Conservation (phyloP, 2,113 vertebrate species). For the Pristiophorus japonicus region DNA sequence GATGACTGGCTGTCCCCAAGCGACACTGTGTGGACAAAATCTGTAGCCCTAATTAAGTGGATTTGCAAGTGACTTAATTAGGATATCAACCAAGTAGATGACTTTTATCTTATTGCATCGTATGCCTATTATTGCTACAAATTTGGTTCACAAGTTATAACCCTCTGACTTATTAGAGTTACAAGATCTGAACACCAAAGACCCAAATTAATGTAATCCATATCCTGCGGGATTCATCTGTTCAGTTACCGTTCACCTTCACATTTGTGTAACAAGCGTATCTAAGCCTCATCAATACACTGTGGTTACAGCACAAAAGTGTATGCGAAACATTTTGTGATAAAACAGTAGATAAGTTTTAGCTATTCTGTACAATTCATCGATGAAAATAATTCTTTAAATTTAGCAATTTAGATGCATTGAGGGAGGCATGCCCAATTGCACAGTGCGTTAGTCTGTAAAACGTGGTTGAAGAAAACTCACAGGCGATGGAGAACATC, state of each 20-base stretch:
- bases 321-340: not conserved
- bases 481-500: not conserved
- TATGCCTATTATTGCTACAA: too few relatives aligned
- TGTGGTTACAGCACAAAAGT: not conserved
- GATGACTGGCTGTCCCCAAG: not conserved
- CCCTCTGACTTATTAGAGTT: not conserved
- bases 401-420: not conserved
- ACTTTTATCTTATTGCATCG: not conserved
- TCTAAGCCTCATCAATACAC: not conserved
- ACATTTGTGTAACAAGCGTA: not conserved
- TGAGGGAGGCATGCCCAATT: not conserved
- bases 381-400: not conserved
- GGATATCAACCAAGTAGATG: slow-evolving; percentile 8
- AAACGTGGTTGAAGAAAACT: not conserved
- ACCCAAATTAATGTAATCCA: not conserved
- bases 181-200: not conserved
- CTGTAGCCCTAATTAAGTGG: not conserved
- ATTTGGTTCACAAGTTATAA: slow-evolving; percentile 8
- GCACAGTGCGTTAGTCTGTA: not conserved
- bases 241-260: not conserved
- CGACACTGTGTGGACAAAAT: not conserved
- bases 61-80: slow-evolving; percentile 27
- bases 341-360: not conserved
- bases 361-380: not conserved
- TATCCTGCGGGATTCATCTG: not conserved